Conservation (phyloP, 2,888 invertebrate species). For the Melipona bicolor region DNA sequence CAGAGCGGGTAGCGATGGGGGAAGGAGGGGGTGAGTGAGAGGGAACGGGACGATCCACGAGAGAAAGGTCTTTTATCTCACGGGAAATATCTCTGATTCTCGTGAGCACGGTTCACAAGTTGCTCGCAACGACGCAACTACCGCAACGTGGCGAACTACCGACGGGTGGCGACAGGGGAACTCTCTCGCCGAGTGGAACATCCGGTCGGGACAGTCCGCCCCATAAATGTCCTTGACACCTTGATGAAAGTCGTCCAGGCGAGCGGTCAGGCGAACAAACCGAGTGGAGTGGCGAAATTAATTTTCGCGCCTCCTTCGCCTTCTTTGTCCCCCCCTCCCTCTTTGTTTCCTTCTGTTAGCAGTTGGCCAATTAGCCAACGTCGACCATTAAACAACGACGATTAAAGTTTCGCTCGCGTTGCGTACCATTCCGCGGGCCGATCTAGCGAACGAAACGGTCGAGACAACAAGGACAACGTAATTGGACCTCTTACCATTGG, state of each 20-base stretch:
- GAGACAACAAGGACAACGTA: constrained; percentile 31
- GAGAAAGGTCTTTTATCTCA: constrained; percentile 71
- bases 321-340: background rate
- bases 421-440: background rate
- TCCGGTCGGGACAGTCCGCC: constrained; percentile 69
- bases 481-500: constrained; percentile 85
- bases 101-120: too few relatives aligned
- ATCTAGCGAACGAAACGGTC: background rate
- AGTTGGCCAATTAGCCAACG: constrained; percentile 9
- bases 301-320: constrained; percentile 15
- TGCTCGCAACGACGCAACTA: constrained; percentile 15
- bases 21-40: background rate
- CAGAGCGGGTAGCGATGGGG: background rate
- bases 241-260: constrained; percentile 58
- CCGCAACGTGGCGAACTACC: constrained; percentile 49
- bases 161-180: constrained; percentile 58
- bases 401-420: background rate
- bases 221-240: constrained; percentile 71
- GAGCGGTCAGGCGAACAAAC: constrained; percentile 33
- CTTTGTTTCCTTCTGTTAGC: background rate
- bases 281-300: constrained; percentile 33
- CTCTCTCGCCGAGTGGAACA: constrained; percentile 64
- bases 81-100: constrained; percentile 74
- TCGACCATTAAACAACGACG: constrained; percentile 8
- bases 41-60: background rate